Conservation (phyloP, 2,113 vertebrate genomes). For the Zosterops hypoxanthus region DNA sequence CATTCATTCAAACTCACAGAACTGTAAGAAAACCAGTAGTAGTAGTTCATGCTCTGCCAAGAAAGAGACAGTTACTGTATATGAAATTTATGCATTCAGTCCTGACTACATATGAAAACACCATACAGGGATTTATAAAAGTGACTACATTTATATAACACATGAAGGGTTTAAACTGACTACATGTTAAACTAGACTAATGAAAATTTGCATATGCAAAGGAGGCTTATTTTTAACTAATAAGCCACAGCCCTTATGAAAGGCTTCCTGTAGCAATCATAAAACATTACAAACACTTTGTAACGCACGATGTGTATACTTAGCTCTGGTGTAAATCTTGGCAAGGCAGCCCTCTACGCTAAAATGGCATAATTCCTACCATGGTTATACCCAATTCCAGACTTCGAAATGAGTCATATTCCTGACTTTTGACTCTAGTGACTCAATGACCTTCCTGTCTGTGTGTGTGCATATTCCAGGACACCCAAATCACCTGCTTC, state of each 20-base stretch:
- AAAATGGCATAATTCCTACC: not conserved
- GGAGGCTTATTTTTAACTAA: not conserved
- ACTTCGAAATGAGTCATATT: not conserved
- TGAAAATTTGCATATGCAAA: not conserved
- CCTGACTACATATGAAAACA: not conserved
- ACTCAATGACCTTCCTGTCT: not conserved
- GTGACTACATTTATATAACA: not conserved
- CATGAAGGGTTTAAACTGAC: not conserved
- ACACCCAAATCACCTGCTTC: not conserved
- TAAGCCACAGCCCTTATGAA: not conserved
- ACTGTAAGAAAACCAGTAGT: not conserved
- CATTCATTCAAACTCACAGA: not conserved
- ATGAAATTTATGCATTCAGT: not conserved
- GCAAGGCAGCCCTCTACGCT: not conserved
- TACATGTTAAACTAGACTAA: not conserved
- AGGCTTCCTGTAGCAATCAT: not conserved
- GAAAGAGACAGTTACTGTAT: not conserved
- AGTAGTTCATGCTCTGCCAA: not conserved
- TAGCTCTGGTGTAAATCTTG: not conserved
- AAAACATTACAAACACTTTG: not conserved
- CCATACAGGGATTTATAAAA: not conserved
- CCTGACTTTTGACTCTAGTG: not conserved
- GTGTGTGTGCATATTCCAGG: fast-evolving
- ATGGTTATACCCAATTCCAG: not conserved
- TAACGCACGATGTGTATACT: not conserved